Conservation (phyloP, 2,797 vertebrate genomes). For the Bradypodion ventrale region DNA sequence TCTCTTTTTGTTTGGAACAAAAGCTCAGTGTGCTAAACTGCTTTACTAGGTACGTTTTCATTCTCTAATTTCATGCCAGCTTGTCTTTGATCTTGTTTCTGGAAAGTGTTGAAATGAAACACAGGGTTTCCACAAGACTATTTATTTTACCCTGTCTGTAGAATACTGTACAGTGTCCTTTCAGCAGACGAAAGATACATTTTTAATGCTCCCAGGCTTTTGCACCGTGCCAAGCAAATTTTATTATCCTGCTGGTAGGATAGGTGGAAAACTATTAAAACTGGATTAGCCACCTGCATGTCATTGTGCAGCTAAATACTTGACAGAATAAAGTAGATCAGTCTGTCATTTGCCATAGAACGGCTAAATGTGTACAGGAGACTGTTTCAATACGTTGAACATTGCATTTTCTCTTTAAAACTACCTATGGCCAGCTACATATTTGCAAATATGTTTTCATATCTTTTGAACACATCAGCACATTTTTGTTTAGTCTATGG, state of each 20-base stretch:
- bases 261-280: slow-evolving; percentile 11
- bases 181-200: neutral
- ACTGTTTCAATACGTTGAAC: neutral
- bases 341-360: neutral
- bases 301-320: neutral
- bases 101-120: slow-evolving; percentile 13
- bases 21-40: neutral
- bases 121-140: neutral
- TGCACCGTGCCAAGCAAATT: slow-evolving; percentile 18
- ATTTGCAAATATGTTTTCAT: neutral
- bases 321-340: neutral
- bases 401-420: neutral
- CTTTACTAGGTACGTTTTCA: slow-evolving; percentile 3
- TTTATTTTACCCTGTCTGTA: too few relatives aligned
- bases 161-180: slow-evolving; percentile 2
- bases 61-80: slow-evolving; percentile 2
- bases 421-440: neutral
- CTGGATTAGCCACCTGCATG: slow-evolving; percentile 2
- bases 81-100: slow-evolving; percentile 12
- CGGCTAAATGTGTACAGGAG: neutral
- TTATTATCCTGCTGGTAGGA: neutral
- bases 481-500: neutral
- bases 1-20: neutral
- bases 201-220: slow-evolving; percentile 13
- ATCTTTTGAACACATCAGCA: neutral